Conservation (phyloP, 2,113 vertebrate species). For the Gulo gulo region DNA sequence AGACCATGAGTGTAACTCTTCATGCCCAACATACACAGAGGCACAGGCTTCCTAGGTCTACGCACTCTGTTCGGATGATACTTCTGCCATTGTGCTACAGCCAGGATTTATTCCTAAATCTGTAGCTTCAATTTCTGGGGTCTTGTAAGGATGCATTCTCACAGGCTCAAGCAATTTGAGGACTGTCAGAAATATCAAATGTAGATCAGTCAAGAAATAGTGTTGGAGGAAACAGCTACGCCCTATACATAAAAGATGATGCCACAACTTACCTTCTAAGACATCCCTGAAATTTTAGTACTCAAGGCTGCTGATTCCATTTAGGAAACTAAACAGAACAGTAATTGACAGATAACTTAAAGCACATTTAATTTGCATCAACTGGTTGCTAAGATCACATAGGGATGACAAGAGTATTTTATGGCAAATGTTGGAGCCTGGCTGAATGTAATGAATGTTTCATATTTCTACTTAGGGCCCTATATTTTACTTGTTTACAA, state of each 20-base stretch:
- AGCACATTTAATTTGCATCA: background rate
- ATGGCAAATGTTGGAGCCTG: background rate
- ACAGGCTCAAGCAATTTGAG: background rate
- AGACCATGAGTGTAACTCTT: background rate
- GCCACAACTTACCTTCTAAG: background rate
- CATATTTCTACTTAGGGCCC: background rate
- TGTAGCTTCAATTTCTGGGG: background rate
- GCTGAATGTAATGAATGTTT: background rate
- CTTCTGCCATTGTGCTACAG: background rate
- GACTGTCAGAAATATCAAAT: background rate
- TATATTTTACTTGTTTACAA: background rate
- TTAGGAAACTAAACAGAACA: background rate
- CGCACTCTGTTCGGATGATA: background rate
- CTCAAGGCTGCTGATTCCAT: background rate
- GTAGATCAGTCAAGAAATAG: background rate
- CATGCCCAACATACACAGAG: background rate
- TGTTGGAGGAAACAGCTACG: background rate
- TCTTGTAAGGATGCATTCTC: background rate
- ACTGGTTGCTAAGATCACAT: background rate
- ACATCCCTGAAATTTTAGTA: background rate
- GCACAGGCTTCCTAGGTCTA: background rate
- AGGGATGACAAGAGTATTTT: background rate
- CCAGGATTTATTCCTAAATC: background rate
- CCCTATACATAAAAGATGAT: background rate
- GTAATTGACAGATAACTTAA: background rate